Evolutionary conservation across 2,113 vertebrate species (phyloP).

Genomic region (Trichomycterus rosablanca): DNA sequence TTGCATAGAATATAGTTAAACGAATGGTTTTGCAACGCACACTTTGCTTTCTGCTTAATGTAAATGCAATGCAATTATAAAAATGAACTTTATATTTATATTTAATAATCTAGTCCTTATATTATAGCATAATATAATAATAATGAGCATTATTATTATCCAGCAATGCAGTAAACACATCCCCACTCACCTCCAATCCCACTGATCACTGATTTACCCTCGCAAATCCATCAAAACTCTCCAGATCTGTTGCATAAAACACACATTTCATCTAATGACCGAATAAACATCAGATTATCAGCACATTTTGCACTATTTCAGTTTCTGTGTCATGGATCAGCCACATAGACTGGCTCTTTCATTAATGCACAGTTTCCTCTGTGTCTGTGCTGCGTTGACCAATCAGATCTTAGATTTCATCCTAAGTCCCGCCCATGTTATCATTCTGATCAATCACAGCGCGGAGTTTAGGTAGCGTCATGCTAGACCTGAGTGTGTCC

Average conservation of each 20-base stretch:
- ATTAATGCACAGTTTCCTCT: background rate
- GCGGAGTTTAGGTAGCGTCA: background rate
- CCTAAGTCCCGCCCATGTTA: conserved; percentile 11
- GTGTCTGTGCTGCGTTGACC: background rate
- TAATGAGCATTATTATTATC: too few species aligned
- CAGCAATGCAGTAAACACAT: too few species aligned
- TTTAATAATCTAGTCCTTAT: too few species aligned
- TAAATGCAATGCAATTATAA: too few species aligned
- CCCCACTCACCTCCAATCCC: too few species aligned
- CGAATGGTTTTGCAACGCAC: background rate
- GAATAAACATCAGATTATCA: background rate
- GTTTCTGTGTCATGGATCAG: background rate
- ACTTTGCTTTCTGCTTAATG: too few species aligned
- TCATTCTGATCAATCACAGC: conserved; percentile 34
- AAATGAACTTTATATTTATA: too few species aligned
- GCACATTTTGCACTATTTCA: background rate
- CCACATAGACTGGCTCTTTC: background rate
- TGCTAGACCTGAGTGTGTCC: too few species aligned
- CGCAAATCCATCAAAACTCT: too few species aligned
- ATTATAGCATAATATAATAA: too few species aligned
- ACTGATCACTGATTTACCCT: too few species aligned
- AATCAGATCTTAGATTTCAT: background rate
- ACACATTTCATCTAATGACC: background rate
- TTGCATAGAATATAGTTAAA: too few species aligned
- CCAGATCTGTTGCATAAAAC: background rate